A percentile compares a stretch with the other conserved stretches of the same genome.
These are phyloP conservation scores for Alauda arvensis DNA, from an alignment of 2,797 vertebrate species.

Conservation along the genomic window DNA sequence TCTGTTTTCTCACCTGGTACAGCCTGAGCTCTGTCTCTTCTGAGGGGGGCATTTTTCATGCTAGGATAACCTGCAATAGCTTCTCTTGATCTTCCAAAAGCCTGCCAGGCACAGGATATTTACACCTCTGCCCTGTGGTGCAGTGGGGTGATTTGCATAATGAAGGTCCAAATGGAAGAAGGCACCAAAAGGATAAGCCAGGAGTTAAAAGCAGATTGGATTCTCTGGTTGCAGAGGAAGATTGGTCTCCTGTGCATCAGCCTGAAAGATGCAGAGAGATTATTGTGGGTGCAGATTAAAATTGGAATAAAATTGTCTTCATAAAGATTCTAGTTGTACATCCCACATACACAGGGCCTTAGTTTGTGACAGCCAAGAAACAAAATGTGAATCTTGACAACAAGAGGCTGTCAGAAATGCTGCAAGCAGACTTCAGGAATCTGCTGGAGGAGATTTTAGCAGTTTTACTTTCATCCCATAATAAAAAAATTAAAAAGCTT, in stretches of 20 bases:
- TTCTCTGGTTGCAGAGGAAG: not conserved
- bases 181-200: not conserved
- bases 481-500: not conserved
- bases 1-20: slow-evolving; percentile 41
- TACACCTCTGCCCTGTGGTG: slow-evolving; percentile 21
- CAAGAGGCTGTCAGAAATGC: not conserved
- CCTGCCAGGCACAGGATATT: slow-evolving; percentile 41
- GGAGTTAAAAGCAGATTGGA: slow-evolving; percentile 27
- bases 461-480: not conserved
- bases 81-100: slow-evolving; percentile 45
- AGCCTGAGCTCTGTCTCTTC: slow-evolving; percentile 38
- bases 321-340: not conserved
- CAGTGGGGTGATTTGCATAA: slow-evolving; percentile 40
- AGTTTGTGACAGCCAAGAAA: not conserved
- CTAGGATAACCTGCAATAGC: slow-evolving; percentile 44
- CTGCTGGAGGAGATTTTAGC: not conserved
- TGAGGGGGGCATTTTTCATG: slow-evolving; percentile 49
- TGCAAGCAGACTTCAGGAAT: not conserved
- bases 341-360: not conserved
- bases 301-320: not conserved
- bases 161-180: slow-evolving; percentile 21
- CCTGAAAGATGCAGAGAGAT: not conserved
- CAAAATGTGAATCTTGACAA: not conserved
- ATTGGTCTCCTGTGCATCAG: not conserved
- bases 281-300: not conserved